A percentile compares a stretch with the other conserved stretches of the same genome.
Evolutionary conservation across 37 sponge, comb jelly and placozoan species (phyloP).

Genomic region (Aplysina aerophoba): DNA sequence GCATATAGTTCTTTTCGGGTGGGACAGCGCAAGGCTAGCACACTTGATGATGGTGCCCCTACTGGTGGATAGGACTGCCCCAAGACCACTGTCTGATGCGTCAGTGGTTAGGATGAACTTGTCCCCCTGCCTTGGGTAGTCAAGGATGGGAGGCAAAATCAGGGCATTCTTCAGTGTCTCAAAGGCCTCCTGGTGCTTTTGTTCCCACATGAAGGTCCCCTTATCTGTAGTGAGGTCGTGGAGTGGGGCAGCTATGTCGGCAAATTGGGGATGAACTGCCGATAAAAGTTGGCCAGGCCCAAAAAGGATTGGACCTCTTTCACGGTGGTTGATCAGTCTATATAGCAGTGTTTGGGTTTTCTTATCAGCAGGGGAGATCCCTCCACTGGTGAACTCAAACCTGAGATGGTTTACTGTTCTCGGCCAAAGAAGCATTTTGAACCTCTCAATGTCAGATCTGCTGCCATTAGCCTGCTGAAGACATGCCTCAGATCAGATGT

Average conservation of each 20-base stretch:
- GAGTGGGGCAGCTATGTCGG: slow-evolving; percentile 19
- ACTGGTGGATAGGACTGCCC: slow-evolving; percentile 8
- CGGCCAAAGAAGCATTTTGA: slow-evolving; percentile 30
- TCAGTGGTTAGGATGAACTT: slow-evolving; percentile 15
- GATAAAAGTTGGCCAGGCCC: slow-evolving; percentile 16
- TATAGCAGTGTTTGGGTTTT: neutral
- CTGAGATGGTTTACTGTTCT: neutral
- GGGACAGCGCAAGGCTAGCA: neutral
- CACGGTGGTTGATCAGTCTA: neutral
- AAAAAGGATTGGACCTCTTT: slow-evolving; percentile 19
- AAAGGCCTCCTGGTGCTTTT: neutral
- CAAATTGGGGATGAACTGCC: slow-evolving; percentile 19
- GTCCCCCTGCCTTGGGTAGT: slow-evolving; percentile 6
- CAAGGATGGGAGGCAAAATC: neutral
- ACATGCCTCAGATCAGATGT: slow-evolving; percentile 23
- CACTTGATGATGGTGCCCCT: slow-evolving; percentile 5
- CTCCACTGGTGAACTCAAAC: neutral
- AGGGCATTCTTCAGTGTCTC: neutral
- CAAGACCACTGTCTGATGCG: slow-evolving; percentile 17
- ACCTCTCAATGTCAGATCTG: slow-evolving; percentile 18
- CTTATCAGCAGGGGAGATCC: neutral
- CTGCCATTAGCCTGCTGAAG: neutral
- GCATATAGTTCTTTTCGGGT: slow-evolving; percentile 29
- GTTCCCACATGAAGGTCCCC: neutral
- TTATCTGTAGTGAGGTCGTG: neutral